Conservation (phyloP, 2,113 vertebrate genomes). For the Perca fluviatilis region DNA sequence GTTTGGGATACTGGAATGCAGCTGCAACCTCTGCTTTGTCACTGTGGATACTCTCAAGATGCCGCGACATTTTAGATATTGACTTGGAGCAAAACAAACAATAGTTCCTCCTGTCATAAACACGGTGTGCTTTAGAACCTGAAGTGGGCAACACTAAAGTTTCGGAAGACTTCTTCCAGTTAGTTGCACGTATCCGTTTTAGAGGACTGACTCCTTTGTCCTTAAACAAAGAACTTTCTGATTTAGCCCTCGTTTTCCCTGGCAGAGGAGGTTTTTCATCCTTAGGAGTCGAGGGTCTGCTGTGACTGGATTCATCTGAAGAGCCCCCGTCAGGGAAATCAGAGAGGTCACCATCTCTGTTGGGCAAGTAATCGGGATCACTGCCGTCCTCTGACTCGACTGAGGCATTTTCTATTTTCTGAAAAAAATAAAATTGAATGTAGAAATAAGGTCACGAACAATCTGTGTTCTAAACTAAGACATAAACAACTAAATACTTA, state of each 20-base stretch:
- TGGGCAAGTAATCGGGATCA: slow-evolving; percentile 33
- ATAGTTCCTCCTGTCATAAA: slow-evolving; percentile 56
- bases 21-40: slow-evolving; percentile 64
- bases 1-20: slow-evolving; percentile 60
- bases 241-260: neutral
- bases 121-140: neutral
- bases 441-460: neutral
- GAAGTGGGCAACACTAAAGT: slow-evolving; percentile 4
- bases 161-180: neutral
- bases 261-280: neutral
- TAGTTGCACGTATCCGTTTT: neutral
- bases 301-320: slow-evolving; percentile 23
- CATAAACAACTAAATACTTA: neutral
- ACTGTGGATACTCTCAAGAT: slow-evolving; percentile 55
- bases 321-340: slow-evolving; percentile 9
- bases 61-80: slow-evolving; percentile 48
- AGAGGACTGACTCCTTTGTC: neutral
- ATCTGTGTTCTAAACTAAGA: neutral
- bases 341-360: slow-evolving; percentile 29
- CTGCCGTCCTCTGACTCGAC: neutral
- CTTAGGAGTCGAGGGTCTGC: fast-evolving
- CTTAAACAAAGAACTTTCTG: fast-evolving
- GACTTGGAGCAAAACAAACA: slow-evolving; percentile 70
- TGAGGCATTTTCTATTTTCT: slow-evolving; percentile 39
- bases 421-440: neutral